Percentiles rank a stretch among this genome's conserved stretches.
Evolutionary conservation across 2,797 vertebrate species (phyloP).

Genomic region (Cynodonichthys magdalenae): DNA sequence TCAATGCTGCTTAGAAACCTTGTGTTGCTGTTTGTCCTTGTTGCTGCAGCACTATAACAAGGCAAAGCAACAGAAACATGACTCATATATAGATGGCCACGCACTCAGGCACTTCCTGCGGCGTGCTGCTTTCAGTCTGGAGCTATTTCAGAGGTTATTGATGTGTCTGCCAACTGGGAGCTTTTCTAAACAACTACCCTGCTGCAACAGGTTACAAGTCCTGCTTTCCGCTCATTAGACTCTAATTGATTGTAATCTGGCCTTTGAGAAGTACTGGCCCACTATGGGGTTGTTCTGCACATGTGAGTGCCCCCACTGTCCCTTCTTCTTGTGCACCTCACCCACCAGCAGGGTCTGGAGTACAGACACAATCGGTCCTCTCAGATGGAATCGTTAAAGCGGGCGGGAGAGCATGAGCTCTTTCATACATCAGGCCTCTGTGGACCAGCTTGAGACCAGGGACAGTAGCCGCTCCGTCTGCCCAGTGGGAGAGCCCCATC

Average conservation of each 20-base stretch:
- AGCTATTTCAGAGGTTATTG: slow-evolving; percentile 85
- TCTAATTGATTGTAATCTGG: slow-evolving; percentile 86
- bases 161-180: slow-evolving; percentile 77
- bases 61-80: slow-evolving; percentile 30
- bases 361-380: slow-evolving; percentile 75
- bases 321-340: slow-evolving; percentile 77
- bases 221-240: slow-evolving; percentile 81
- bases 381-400: slow-evolving; percentile 79
- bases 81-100: slow-evolving; percentile 57
- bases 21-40: slow-evolving; percentile 19
- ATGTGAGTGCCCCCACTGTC: slow-evolving; percentile 75
- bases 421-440: slow-evolving; percentile 74
- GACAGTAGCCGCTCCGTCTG: slow-evolving; percentile 80
- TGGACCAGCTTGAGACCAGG: slow-evolving; percentile 81
- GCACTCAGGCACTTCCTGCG: slow-evolving; percentile 66
- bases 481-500: slow-evolving; percentile 81
- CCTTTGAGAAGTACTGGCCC: slow-evolving; percentile 79
- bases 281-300: slow-evolving; percentile 72
- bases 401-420: slow-evolving; percentile 73
- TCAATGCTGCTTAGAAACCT: neutral
- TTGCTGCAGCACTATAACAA: slow-evolving; percentile 8
- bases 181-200: slow-evolving; percentile 76
- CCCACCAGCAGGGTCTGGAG: slow-evolving; percentile 78
- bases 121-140: slow-evolving; percentile 71
- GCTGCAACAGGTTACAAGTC: slow-evolving; percentile 78